phyloP scores from a whole-genome alignment of 2,113 vertebrate species.

The Scortum barcoo region DNA sequence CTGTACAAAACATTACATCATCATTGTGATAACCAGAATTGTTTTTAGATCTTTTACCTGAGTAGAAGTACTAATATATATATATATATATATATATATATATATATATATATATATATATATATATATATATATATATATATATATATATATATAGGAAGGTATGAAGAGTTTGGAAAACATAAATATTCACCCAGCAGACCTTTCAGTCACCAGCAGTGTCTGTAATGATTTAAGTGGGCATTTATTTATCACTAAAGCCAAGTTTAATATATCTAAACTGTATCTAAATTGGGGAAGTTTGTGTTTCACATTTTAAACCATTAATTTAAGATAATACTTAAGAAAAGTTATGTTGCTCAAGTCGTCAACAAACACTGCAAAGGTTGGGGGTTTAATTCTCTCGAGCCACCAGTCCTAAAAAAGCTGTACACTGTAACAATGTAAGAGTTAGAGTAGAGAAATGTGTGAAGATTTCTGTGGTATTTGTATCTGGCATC shows the following conservation, averaged over 20 bases:
- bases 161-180: neutral
- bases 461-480: neutral
- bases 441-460: slow-evolving; percentile 5
- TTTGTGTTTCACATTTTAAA: neutral
- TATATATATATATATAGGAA: no score
- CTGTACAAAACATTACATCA: neutral
- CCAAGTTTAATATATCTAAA: neutral
- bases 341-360: neutral
- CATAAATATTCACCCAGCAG: neutral
- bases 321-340: neutral
- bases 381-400: neutral
- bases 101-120: no score
- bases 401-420: neutral
- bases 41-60: no score
- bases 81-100: no score
- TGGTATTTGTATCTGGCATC: slow-evolving; percentile 15
- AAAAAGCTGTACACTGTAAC: neutral
- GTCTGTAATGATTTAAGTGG: neutral
- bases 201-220: neutral
- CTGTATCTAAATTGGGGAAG: neutral
- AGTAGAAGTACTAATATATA: no score
- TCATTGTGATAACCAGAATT: neutral
- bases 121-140: no score
- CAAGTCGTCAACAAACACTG: neutral
- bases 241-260: neutral